Evolutionary conservation across 2,113 vertebrate genomes (phyloP), one percentile per base, ranked within the genome.

Genomic region (Melierax canorus): DNA sequence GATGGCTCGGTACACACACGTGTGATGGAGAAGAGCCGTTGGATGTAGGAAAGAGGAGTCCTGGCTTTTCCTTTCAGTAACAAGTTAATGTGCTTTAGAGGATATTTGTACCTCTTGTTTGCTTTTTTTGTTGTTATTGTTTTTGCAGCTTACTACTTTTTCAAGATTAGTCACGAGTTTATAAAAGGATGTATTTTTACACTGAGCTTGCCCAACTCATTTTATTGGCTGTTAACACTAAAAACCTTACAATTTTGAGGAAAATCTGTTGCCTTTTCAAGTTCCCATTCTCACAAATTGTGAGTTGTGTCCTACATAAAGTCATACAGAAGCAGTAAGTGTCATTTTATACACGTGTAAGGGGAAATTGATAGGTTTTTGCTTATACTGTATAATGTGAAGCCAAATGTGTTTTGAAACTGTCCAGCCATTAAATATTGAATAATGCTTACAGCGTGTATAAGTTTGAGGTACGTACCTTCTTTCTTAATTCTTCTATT

Each of bases 1-100:
- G 10, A 29, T 63, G n/a, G 12, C 12, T 36, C 1, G 0, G 8
- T 43, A 21, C 3, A 2, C 1, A 1, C 8, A 24, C 0, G 0
- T 0, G 0, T 41, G 41, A 24, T 27, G 8, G 34, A 91, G 29
- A 71, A 62, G 30, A 58, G 8, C 15, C 63, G 23, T 43, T 63
- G 26, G 15, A 63, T 23, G 4, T 24, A 15, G 16, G 34, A 60
- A 91, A 74, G 8, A 48, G 5, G 4, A 69, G 18, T 39, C 12
- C 38, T 62, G 41, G 7, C 2, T 86, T 76, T 92, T 62, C 16
- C 24, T 90, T 82, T 26, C 38, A 79, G 12, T 20, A 23, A 13
- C 8, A 79, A 68, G 18, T 27, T 46, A 51, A 15, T 2, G 1
- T 60, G 16, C 14, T 43, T 68, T 56, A 72, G 12, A 75, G 3